These are phyloP conservation scores for Uloborus plumipes DNA, from an alignment of 2,888 invertebrate genomes.

Conservation along the genomic window DNA sequence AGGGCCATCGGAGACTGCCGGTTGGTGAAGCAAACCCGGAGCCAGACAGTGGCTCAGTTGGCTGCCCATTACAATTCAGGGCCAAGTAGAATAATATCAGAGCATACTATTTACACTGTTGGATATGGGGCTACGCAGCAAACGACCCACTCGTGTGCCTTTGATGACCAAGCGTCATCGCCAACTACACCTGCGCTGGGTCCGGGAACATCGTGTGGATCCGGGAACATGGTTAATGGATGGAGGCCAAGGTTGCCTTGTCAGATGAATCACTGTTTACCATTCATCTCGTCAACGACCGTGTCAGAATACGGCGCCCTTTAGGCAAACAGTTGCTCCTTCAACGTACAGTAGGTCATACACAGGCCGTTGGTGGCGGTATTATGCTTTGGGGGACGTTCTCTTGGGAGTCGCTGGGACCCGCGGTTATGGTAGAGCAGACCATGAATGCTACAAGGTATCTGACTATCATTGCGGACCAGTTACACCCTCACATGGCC, in stretches of 20 bases:
- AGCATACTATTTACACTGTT: not conserved
- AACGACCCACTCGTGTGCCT: constrained; percentile 1
- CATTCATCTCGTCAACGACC: not conserved
- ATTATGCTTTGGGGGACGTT: not conserved
- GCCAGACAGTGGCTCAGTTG: not conserved
- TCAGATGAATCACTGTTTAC: not conserved
- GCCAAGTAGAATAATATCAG: too few relatives aligned
- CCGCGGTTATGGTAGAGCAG: constrained; percentile 14
- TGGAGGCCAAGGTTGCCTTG: not conserved
- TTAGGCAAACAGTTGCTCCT: not conserved
- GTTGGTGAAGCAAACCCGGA: not conserved
- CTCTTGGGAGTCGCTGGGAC: constrained; percentile 4
- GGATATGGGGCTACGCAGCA: not conserved
- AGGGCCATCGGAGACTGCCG: not conserved
- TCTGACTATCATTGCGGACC: constrained; percentile 21
- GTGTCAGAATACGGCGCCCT: not conserved
- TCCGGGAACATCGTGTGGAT: not conserved
- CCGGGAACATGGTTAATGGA: not conserved
- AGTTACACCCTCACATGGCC: constrained; percentile 33
- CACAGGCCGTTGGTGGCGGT: too few relatives aligned
- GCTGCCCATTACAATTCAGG: too few relatives aligned
- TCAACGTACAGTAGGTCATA: too few relatives aligned
- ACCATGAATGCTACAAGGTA: constrained; percentile 26
- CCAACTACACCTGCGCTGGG: not conserved
- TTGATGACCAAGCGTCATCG: constrained; percentile 8